Conservation (phyloP, 2,888 invertebrate genomes). For the Ctena decussata region DNA sequence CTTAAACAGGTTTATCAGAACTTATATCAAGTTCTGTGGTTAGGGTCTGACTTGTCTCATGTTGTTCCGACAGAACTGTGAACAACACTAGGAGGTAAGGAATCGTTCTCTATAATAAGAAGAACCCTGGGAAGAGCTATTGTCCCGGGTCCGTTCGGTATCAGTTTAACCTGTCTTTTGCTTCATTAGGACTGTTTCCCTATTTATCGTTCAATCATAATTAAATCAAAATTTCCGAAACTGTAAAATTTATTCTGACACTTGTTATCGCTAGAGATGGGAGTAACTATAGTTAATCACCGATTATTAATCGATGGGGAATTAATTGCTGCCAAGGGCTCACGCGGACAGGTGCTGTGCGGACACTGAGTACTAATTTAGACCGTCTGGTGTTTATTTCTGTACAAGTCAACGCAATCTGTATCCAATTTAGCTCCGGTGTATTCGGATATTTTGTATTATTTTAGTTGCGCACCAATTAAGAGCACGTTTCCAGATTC, state of each 20-base stretch:
- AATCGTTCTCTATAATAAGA: too few relatives aligned
- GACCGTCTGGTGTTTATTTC: conserved; percentile 40
- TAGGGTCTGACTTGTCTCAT: too few relatives aligned
- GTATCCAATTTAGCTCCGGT: neutral
- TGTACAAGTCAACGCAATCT: neutral
- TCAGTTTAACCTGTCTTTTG: neutral
- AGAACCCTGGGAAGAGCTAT: neutral
- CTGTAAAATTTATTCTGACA: conserved; percentile 26
- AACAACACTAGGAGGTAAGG: too few relatives aligned
- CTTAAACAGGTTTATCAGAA: too few relatives aligned
- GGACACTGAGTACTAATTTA: conserved; percentile 27
- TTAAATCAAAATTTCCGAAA: conserved; percentile 51
- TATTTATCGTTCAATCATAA: conserved; percentile 54
- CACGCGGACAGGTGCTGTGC: conserved; percentile 42
- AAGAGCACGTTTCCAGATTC: neutral
- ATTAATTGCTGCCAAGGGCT: conserved; percentile 53
- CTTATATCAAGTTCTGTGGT: too few relatives aligned
- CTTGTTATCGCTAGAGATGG: neutral
- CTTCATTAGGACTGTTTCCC: neutral
- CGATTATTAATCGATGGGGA: conserved; percentile 57
- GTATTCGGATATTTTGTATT: neutral
- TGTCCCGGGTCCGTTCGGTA: neutral
- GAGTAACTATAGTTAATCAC: conserved; percentile 9
- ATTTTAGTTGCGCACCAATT: conserved; percentile 8
- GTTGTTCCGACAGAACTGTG: too few relatives aligned